phyloP scores from a whole-genome alignment of 2,113 vertebrate genomes.

The Cromileptes altivelis region DNA sequence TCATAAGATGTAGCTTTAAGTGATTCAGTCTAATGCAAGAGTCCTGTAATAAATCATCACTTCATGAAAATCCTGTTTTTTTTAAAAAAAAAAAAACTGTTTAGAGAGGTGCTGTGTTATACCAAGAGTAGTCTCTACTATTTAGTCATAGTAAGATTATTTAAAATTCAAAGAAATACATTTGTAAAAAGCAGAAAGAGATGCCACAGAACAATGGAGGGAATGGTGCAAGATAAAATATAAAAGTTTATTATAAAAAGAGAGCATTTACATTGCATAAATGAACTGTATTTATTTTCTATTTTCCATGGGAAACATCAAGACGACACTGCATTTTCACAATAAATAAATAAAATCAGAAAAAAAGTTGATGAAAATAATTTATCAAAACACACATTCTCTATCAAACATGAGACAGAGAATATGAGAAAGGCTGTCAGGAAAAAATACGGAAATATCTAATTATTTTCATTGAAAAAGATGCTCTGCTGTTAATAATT shows the following conservation, averaged over 20 bases:
- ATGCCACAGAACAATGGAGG: neutral
- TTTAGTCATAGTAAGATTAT: neutral
- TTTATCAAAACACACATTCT: neutral
- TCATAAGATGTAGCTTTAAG: too few species aligned
- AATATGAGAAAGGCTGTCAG: neutral
- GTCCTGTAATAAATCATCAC: too few species aligned
- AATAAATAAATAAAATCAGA: neutral
- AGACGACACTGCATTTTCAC: slow-evolving; percentile 8
- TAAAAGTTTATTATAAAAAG: slow-evolving; percentile 61
- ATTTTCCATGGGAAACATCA: slow-evolving; percentile 69
- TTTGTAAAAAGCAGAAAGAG: neutral
- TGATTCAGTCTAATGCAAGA: too few species aligned
- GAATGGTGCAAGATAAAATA: slow-evolving; percentile 1
- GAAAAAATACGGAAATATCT: neutral
- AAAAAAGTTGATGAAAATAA: neutral
- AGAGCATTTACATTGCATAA: slow-evolving; percentile 4
- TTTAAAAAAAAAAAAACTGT: too few species aligned
- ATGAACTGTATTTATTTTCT: neutral
- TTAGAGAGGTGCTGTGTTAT: too few species aligned
- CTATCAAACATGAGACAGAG: neutral
- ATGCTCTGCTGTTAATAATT: neutral
- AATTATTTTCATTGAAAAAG: neutral
- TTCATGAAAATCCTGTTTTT: too few species aligned
- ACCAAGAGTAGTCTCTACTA: neutral
- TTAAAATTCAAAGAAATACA: neutral